Percentiles rank a stretch among this genome's conserved stretches.
These are phyloP conservation scores for Panthera leo DNA, from an alignment of 2,113 vertebrate species.

Conservation along the genomic window DNA sequence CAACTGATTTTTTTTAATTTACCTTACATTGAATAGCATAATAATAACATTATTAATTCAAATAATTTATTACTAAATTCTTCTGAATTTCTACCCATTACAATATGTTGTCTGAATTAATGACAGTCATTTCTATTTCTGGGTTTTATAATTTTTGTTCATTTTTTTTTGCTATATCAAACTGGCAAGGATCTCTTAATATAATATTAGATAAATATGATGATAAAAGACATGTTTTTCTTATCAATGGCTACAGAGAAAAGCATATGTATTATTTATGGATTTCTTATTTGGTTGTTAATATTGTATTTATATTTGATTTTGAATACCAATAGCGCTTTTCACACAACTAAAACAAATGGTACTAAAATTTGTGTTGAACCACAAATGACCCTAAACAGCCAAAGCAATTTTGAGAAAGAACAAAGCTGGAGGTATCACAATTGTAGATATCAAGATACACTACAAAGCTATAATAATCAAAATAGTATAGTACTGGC, in stretches of 20 bases:
- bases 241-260: background rate
- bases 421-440: background rate
- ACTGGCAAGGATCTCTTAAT: background rate
- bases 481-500: background rate
- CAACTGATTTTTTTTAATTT: background rate
- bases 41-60: background rate
- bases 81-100: background rate
- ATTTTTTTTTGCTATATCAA: background rate
- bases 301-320: no score
- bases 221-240: background rate
- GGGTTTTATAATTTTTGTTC: background rate
- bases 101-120: background rate
- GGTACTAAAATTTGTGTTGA: no score
- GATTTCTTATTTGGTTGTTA: background rate
- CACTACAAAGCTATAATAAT: background rate
- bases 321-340: no score
- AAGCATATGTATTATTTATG: background rate
- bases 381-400: no score
- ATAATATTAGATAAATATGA: background rate
- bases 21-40: background rate
- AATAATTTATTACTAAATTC: background rate
- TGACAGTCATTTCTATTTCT: accelerated
- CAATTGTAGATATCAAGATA: background rate
- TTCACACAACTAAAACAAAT: no score
- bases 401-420: background rate